Evolutionary conservation across 2,888 invertebrate species (phyloP), one percentile per base, ranked within the genome.

Genomic region (Sympetrum striolatum): DNA sequence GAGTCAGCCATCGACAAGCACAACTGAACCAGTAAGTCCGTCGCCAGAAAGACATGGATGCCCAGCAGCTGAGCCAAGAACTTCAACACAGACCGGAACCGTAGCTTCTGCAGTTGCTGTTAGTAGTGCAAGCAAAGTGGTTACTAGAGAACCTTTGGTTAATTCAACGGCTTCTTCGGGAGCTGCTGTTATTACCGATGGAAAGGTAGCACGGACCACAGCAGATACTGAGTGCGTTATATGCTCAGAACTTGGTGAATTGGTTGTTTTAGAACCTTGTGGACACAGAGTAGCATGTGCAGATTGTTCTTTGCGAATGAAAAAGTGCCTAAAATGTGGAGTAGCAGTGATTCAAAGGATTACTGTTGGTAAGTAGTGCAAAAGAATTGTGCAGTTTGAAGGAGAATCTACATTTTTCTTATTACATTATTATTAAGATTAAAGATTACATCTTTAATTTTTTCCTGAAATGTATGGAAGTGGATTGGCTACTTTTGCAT

Each of bases 221-320:
- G 15, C 48, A 2, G 73, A 64, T 31, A 14, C 94, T 44, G 96
- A 96, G 93, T 97, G 97, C 93, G 94, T 96, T 90, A 96, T 97
- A 6, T 97, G 97, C 93, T 96, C 96, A 79, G 97, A 97, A 93
- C 93, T 95, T 81, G 92, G 92, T 10, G 94, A 96, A 91, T 95
- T 95, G 92, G 96, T 97, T 5, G 94, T 94, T 90, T 96, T 97
- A 92, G 96, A 96, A 92, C 97, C 97, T 0, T 97, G 97, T 93
- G 95, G 95, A 90, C 97, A 97, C 93, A 95, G 95, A 92, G 95
- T 97, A 5, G 96, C 96, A 0, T 97, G 97, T 93, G 96, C 96
- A 92, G 97, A 97, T 91, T 97, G 97, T 93, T 96, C 96, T 90
- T 94, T 96, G 25, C 95, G 97, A 90, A 96, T 97, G 96, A 97